Conservation (phyloP, 2,888 invertebrate genomes). For the Eristalinus aeneus region DNA sequence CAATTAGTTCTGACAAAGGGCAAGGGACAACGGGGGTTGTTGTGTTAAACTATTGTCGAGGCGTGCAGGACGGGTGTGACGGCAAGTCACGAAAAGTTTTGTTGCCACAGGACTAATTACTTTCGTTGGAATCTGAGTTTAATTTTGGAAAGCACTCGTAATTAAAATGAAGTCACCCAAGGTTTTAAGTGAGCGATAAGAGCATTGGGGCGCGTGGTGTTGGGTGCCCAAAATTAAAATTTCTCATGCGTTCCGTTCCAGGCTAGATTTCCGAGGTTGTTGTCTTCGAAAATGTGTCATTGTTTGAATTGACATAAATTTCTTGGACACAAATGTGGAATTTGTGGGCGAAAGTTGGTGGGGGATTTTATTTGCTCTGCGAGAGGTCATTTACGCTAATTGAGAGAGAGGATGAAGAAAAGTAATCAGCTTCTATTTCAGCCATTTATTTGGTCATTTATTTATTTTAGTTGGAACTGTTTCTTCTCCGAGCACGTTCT, state of each 20-base stretch:
- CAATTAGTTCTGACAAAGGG: constrained; percentile 1
- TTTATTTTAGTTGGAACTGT: no score
- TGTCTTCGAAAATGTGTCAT: no score
- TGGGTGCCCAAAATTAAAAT: background rate
- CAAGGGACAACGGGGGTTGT: background rate
- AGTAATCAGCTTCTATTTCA: no score
- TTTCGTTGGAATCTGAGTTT: constrained; percentile 46
- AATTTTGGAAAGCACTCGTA: constrained; percentile 32
- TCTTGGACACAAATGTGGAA: no score
- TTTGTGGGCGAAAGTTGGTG: no score
- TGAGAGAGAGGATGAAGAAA: no score
- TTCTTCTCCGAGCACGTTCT: no score
- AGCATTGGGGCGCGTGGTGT: background rate
- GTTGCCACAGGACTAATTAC: constrained; percentile 43
- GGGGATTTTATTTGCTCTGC: no score
- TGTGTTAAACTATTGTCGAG: constrained; percentile 37
- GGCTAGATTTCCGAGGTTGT: background rate
- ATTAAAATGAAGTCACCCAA: constrained; percentile 19
- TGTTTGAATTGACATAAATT: no score
- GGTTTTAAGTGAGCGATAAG: constrained; percentile 4
- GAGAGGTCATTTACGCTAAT: no score
- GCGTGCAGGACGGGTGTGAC: background rate
- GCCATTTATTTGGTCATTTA: no score
- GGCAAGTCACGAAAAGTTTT: constrained; percentile 50
- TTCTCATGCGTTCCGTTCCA: background rate